Evolutionary conservation across 1,140 invertebrate species (phyloP).

Genomic region (Macrotrachela quadricornifera): DNA sequence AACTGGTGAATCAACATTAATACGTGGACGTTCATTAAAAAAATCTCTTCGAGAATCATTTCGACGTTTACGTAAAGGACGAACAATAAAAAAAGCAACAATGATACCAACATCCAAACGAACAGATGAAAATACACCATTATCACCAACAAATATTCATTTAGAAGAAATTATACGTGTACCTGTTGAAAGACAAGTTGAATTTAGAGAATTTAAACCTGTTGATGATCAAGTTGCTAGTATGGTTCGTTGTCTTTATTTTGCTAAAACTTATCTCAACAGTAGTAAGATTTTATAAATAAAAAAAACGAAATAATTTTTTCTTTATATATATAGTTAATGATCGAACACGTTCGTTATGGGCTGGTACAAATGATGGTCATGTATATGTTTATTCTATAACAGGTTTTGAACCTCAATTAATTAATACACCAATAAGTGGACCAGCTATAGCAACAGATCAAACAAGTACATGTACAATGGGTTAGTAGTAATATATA

Average conservation of each 20-base stretch:
- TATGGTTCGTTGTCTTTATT: conserved; percentile 82
- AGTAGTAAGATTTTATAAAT: conserved; percentile 48
- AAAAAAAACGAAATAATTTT: too few species aligned
- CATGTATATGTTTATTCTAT: conserved; percentile 73
- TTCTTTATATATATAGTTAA: too few species aligned
- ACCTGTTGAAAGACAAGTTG: conserved; percentile 71
- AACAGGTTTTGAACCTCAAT: conserved; percentile 14
- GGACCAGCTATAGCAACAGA: too few species aligned
- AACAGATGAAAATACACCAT: not conserved
- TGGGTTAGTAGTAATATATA: too few species aligned
- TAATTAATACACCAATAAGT: too few species aligned
- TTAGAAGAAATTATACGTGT: not conserved
- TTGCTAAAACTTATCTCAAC: conserved; percentile 72
- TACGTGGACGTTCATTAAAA: conserved; percentile 78
- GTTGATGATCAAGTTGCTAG: conserved; percentile 68
- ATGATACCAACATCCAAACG: not conserved
- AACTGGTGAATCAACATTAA: conserved; percentile 42
- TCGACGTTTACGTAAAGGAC: conserved; percentile 60
- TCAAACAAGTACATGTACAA: too few species aligned
- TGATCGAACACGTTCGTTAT: conserved; percentile 60
- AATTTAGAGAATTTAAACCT: conserved; percentile 44
- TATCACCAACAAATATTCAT: not conserved
- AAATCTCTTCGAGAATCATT: conserved; percentile 87
- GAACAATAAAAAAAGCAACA: conserved; percentile 29
- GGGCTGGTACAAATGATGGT: conserved; percentile 84